Conservation (phyloP, 2,797 vertebrate species). For the Saxicola maurus region DNA sequence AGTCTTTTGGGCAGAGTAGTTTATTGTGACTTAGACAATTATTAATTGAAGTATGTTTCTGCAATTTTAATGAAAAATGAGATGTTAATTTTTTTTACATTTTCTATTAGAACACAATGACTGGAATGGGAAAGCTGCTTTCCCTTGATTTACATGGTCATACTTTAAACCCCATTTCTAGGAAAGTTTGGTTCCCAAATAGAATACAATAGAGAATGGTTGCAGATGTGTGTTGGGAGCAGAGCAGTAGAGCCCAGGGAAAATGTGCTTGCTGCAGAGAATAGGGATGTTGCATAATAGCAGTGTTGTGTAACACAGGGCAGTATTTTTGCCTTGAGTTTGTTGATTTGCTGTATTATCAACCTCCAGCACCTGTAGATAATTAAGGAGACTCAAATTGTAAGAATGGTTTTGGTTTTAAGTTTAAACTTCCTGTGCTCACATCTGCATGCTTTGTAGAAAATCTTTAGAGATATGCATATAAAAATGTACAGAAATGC, state of each 20-base stretch:
- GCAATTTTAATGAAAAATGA: not conserved
- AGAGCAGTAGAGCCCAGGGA: not conserved
- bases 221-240: not conserved
- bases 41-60: not conserved
- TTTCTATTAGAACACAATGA: not conserved
- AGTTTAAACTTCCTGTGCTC: not conserved
- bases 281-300: not conserved
- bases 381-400: not conserved
- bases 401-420: not conserved
- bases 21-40: not conserved
- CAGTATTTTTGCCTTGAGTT: not conserved
- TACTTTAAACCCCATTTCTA: not conserved
- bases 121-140: not conserved
- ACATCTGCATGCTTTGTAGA: not conserved
- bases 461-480: not conserved
- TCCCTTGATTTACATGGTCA: not conserved
- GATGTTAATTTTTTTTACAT: not conserved
- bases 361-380: not conserved
- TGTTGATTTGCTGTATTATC: not conserved
- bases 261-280: not conserved
- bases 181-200: not conserved
- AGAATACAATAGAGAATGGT: not conserved
- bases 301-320: not conserved
- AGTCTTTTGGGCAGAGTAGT: not conserved
- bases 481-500: not conserved